Conservation (phyloP, 2,797 vertebrate genomes). For the Nyctalus aviator region DNA sequence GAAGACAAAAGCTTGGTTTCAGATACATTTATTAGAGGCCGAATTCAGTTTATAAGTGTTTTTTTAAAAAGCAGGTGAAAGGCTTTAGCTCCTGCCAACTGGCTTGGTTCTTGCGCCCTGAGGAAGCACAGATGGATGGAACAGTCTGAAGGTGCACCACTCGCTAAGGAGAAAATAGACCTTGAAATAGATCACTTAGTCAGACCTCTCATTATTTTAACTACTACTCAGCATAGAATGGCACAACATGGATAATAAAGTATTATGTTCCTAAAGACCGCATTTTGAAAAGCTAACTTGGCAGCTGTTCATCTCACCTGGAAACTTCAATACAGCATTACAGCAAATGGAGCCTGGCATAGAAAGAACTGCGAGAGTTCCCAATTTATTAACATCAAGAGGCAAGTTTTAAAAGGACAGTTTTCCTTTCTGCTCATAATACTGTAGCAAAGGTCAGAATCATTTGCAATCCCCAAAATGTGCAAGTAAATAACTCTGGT, state of each 20-base stretch:
- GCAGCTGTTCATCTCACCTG: constrained; percentile 74
- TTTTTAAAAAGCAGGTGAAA: constrained; percentile 37
- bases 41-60: constrained; percentile 45
- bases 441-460: constrained; percentile 61
- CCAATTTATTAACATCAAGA: constrained; percentile 62
- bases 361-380: not conserved
- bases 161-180: constrained; percentile 69
- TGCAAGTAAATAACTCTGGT: constrained; percentile 23
- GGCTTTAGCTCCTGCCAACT: constrained; percentile 52
- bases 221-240: constrained; percentile 52
- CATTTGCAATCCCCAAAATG: constrained; percentile 24
- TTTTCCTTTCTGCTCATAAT: constrained; percentile 55
- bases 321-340: constrained; percentile 56
- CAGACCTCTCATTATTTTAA: constrained; percentile 68
- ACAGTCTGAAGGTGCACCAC: constrained; percentile 13
- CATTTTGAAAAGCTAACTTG: constrained; percentile 56
- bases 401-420: constrained; percentile 70
- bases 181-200: constrained; percentile 68
- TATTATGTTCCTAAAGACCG: constrained; percentile 52
- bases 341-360: constrained; percentile 32
- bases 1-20: constrained; percentile 24
- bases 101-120: constrained; percentile 27
- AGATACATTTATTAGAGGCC: constrained; percentile 3
- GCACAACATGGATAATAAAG: constrained; percentile 48
- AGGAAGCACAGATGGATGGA: constrained; percentile 71